Evolutionary conservation across 2,888 invertebrate species (phyloP), one percentile per base, ranked within the genome.

Genomic region (Caenorhabditis panamensis): DNA sequence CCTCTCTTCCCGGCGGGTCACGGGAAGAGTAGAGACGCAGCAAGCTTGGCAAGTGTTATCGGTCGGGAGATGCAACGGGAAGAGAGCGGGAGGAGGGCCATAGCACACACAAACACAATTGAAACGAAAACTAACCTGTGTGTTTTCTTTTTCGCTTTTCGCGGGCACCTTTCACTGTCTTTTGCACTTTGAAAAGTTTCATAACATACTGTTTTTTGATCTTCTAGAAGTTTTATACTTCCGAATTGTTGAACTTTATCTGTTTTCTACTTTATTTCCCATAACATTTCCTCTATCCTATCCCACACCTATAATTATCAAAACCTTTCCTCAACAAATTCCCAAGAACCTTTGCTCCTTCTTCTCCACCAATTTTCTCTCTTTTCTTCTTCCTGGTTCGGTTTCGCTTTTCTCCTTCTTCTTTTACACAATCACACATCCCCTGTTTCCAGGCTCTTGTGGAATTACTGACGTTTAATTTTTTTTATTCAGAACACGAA

Each of bases 61-160:
- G 63, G 47, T 31, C 44, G 71, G 54, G 62, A 71, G 71, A 63
- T 71, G 71, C 61, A 62, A 54, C 71, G 71, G 71, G 63, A 72
- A 56, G 71, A 31, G 56, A 63, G 51, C 18, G 44, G 56, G 56
- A 63, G 62, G 58, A 8, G 53, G 61, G 59, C 61, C 62, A 71
- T 53, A 69, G 53, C 51, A 53, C 71, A 62, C 51, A 47, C 69
- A 69, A 36, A 54, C 64, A 61, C 61, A 62, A 44, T 59, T 49
- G 49, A 68, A 54, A 71, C 9, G 18, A 44, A 44, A 47, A 62
- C 62, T 41, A n/a, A n/a, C n/a, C n/a, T n/a, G n/a, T n/a, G 53
- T 56, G 71, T 63, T 71, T 37, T 62, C 54, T 51, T 51, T 73
- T 73, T 41, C 58, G 49, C 58, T 72, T 69, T 71, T 62, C 53